Evolutionary conservation across 1,140 invertebrate genomes (phyloP), one percentile per base, ranked within the genome.

Genomic region (Delia radicum): DNA sequence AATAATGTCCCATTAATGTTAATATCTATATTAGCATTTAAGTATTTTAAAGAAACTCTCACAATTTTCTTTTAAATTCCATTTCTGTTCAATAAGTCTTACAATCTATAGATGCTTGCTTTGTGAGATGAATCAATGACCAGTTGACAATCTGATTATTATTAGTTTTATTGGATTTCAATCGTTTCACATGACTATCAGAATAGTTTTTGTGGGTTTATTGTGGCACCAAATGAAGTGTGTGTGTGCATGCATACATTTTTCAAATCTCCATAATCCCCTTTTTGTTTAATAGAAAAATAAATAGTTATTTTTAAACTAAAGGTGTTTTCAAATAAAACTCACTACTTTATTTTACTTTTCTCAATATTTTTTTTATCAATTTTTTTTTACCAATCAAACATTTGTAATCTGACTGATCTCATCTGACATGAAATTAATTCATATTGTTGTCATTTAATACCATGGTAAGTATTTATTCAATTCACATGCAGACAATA

Each of bases 111-210:
- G 12, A n/a, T 15, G 42, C 4, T 15, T 55, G 48, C 48, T 55
- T 15, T 55, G 6, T 55, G 48, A 55, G 48, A 21, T 55, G 18
- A 21, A 55, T 55, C 48, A 55, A 55, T 55, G 48, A 21, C 48
- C 48, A 55, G 48, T 24, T 55, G 48, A 55, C 48, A 55, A 55
- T 55, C 48, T 10, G 48, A 55, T 55, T 18, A 55, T 55, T 18
- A 55, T 55, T 55, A n/a, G 21, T 55, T 55, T 55, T 55, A 55
- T 55, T 55, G 48, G n/a, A 55, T 55, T n/a, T 55, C 48, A 55
- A 55, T 18, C 48, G n/a, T 55, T 55, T 55, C 48, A 55, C 48
- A 55, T 21, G 18, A 55, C 48, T 55, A 21, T 55, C 21, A n/a
- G 48, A 21, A 10, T 33, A 42, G n/a, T 42, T 5, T 55, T 55